Percentiles rank a stretch among this genome's conserved stretches.
Conservation (phyloP, 2,113 vertebrate species). For the Bungarus multicinctus region DNA sequence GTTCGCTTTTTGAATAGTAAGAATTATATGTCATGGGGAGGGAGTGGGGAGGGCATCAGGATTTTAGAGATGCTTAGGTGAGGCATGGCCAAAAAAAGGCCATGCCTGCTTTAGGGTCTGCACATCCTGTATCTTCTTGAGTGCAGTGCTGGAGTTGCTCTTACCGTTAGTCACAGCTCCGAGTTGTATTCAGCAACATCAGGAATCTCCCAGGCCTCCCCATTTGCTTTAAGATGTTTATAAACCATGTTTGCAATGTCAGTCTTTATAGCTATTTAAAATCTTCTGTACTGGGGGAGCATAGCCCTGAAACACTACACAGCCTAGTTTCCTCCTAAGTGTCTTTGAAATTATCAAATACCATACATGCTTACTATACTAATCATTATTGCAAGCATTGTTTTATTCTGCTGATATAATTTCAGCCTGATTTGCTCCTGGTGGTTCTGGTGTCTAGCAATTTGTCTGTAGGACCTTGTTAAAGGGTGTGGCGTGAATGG, state of each 20-base stretch:
- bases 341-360: not conserved
- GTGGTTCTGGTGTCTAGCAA: not conserved
- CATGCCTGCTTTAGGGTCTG: not conserved
- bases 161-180: not conserved
- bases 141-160: not conserved
- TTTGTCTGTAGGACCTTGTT: not conserved
- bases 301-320: not conserved
- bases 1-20: too few species aligned
- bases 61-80: too few species aligned
- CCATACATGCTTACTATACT: not conserved
- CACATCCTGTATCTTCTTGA: not conserved
- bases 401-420: not conserved
- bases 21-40: too few species aligned
- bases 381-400: not conserved
- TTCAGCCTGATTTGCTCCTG: not conserved
- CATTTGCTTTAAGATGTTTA: not conserved
- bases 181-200: not conserved
- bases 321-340: not conserved
- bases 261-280: not conserved
- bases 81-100: too few species aligned
- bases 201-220: not conserved
- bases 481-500: not conserved
- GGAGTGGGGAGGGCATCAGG: too few species aligned
- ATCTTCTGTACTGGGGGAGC: not conserved
- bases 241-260: not conserved